Conservation (phyloP, 2,113 vertebrate species). For the Rafetus swinhoei region DNA sequence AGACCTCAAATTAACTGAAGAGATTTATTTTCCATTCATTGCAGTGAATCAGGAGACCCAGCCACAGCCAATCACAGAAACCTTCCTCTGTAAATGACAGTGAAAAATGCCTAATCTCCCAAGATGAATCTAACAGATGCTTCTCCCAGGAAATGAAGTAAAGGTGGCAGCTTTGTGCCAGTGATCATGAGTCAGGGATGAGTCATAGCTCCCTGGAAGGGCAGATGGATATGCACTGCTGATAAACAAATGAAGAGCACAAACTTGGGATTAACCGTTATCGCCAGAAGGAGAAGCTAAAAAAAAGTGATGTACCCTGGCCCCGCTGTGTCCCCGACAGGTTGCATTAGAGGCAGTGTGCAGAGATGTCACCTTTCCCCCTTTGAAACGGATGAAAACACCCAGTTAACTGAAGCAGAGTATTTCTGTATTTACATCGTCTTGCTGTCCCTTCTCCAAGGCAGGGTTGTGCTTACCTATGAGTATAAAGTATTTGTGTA, state of each 20-base stretch:
- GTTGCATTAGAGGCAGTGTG: neutral
- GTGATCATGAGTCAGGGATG: constrained; percentile 76
- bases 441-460: neutral
- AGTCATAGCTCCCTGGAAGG: constrained; percentile 75
- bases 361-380: neutral
- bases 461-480: neutral
- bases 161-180: constrained; percentile 73
- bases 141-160: constrained; percentile 75
- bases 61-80: constrained; percentile 45
- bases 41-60: constrained; percentile 27
- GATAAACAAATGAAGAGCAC: constrained; percentile 70
- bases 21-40: neutral
- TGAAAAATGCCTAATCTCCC: constrained; percentile 68
- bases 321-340: neutral
- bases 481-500: neutral
- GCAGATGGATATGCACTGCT: constrained; percentile 68
- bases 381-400: neutral
- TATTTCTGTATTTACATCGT: neutral
- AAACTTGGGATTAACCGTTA: constrained; percentile 72
- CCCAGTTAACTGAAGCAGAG: neutral
- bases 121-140: constrained; percentile 71
- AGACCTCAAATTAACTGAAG: neutral
- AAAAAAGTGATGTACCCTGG: neutral
- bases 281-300: constrained; percentile 40
- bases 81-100: constrained; percentile 66